A percentile compares a stretch with the other conserved stretches of the same genome.
Evolutionary conservation across 2,888 invertebrate species (phyloP).

Genomic region (Thereva unica): DNA sequence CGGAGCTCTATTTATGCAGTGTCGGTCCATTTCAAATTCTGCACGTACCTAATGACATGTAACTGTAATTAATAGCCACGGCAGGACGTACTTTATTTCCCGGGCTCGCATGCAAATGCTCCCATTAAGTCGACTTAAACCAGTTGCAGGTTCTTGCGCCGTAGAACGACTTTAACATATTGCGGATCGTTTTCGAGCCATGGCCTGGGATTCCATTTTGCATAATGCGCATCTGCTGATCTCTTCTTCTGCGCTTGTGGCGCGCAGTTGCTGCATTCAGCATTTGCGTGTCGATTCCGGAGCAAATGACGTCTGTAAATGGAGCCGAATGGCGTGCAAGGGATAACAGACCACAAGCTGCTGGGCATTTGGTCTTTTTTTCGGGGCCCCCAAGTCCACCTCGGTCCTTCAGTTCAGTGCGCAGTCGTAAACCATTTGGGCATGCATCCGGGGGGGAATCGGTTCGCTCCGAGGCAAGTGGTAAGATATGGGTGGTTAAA

Average conservation of each 20-base stretch:
- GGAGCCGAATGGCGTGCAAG: constrained; percentile 23
- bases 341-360: constrained; percentile 18
- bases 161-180: constrained; percentile 38
- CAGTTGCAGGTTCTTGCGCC: constrained; percentile 36
- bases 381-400: neutral
- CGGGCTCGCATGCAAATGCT: constrained; percentile 46
- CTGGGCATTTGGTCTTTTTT: constrained; percentile 18
- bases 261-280: constrained; percentile 19
- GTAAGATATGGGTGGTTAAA: constrained; percentile 25
- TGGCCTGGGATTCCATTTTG: constrained; percentile 46
- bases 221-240: constrained; percentile 47
- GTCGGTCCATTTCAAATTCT: constrained; percentile 43
- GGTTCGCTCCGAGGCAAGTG: constrained; percentile 13
- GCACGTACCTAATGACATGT: constrained; percentile 46
- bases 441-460: constrained; percentile 16
- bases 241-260: constrained; percentile 17
- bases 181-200: constrained; percentile 42
- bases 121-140: constrained; percentile 46
- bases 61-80: constrained; percentile 46
- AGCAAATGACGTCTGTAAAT: constrained; percentile 31
- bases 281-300: constrained; percentile 22
- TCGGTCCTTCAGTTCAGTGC: neutral
- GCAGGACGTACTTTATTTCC: constrained; percentile 45
- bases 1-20: constrained; percentile 27
- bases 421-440: constrained; percentile 28